Conservation (phyloP, 2,113 vertebrate genomes). For the Butorides virescens region DNA sequence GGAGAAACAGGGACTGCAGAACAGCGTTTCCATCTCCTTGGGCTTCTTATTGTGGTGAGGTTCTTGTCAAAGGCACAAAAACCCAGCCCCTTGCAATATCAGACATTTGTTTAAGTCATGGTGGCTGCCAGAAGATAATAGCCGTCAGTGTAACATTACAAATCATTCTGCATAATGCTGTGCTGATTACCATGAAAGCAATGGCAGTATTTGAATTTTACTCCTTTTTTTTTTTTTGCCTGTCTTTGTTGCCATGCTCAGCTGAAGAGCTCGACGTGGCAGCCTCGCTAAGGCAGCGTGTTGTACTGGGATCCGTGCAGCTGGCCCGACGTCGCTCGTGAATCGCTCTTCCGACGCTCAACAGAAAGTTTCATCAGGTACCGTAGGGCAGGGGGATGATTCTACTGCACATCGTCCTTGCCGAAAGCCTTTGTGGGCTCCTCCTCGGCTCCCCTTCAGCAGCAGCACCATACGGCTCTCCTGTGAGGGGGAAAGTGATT, state of each 20-base stretch:
- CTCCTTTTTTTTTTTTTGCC: background rate
- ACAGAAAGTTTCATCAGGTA: background rate
- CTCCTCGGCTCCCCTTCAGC: background rate
- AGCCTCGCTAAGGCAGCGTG: background rate
- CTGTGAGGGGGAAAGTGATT: background rate
- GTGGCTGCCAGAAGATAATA: constrained; percentile 65
- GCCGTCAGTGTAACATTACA: constrained; percentile 57
- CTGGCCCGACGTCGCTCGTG: rapidly evolving
- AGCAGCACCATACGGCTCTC: background rate
- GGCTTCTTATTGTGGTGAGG: background rate
- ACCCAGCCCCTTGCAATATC: background rate
- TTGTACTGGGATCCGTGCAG: background rate
- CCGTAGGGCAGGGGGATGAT: background rate
- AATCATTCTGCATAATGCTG: constrained; percentile 48
- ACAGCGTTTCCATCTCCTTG: background rate
- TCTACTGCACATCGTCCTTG: background rate
- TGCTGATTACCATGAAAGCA: constrained; percentile 52
- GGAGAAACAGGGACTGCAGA: background rate
- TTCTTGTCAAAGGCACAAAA: constrained; percentile 4
- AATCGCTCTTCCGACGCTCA: rapidly evolving
- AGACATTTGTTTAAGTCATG: constrained; percentile 53
- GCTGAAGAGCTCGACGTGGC: background rate
- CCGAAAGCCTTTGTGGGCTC: background rate
- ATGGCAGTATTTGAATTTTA: constrained; percentile 21
- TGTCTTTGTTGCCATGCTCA: background rate